Evolutionary conservation across 2,797 vertebrate genomes (phyloP), one percentile per base, ranked within the genome.

Genomic region (Helarctos malayanus): DNA sequence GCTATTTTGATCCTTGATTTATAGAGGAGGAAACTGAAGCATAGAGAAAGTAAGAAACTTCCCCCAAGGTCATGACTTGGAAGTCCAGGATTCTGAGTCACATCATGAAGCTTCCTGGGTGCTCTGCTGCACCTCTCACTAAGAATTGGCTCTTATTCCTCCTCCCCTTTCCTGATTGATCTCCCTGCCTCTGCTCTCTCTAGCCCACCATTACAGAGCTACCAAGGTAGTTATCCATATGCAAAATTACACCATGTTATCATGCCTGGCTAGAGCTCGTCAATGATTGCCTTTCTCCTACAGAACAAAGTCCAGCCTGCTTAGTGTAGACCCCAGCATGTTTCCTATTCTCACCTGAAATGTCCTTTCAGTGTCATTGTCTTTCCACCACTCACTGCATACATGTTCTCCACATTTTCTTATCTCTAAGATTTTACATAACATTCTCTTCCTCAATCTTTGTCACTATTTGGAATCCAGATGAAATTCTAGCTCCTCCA

Each of bases 1-100:
- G 38, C 54, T 83, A 12, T 76, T 84, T 47, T 78, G 38, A 59
- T 76, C 41, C 25, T 68, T 91, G 59, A 47, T 61, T 91, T 81
- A 73, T 45, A 91, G 56, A 84, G 18, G 82, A 91, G 49, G 32
- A 94, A 93, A 86, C 27, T 1, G 9, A 97, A 75, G 45, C 41
- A 52, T 1, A 61, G 63, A 76, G 68, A 95, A 88, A 35, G 35
- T 47, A 57, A 69, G 69, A 65, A 76, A 61, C 35, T 59, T 81
- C 4, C 38, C 3, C 35, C 57, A 79, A 96, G 63, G 54, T 78
- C 73, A 38, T 49, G 38, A 47, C 7, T 68, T n/a, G 16, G 63
- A 91, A 94, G 23, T 19, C n/a, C 79, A 92, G 56, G 25, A 59
- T 47, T 80, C 35, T 71, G 56, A 3, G 2, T n/a, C 29, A 93